phyloP scores from a whole-genome alignment of 2,797 vertebrate species.

The Dendrocincla fuliginosa region DNA sequence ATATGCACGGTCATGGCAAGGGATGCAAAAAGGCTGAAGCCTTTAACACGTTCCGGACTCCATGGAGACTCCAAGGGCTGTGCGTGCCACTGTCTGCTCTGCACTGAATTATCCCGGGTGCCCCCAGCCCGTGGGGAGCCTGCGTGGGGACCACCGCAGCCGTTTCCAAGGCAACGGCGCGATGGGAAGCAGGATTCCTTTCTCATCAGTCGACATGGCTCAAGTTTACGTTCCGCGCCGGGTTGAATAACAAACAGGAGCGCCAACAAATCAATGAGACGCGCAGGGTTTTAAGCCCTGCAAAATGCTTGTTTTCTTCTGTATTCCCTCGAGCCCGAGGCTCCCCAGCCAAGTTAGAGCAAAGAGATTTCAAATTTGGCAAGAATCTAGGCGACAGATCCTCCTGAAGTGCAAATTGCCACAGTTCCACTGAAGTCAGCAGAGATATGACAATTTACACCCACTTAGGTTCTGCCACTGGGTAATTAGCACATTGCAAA shows the following conservation, averaged over 20 bases:
- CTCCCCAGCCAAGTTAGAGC: slow-evolving; percentile 43
- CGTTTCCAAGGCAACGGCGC: slow-evolving; percentile 28
- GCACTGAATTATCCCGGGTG: background rate
- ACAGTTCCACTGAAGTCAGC: slow-evolving; percentile 64
- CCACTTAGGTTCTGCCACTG: slow-evolving; percentile 66
- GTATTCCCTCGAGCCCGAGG: slow-evolving; percentile 24
- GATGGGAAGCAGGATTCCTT: slow-evolving; percentile 8
- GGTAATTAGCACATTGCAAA: slow-evolving; percentile 70
- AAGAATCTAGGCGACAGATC: slow-evolving; percentile 53
- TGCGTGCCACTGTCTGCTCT: background rate
- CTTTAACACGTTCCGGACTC: rapidly evolving
- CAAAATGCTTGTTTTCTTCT: background rate
- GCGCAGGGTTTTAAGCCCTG: background rate
- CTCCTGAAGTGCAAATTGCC: slow-evolving; percentile 64
- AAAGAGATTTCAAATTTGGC: slow-evolving; percentile 51
- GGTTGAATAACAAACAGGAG: background rate
- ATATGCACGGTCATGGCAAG: rapidly evolving
- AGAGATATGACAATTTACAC: slow-evolving; percentile 68
- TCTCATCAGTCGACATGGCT: background rate
- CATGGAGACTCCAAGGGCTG: background rate
- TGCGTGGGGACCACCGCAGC: background rate
- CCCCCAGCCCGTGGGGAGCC: background rate
- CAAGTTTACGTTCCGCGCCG: background rate
- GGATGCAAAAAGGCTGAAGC: background rate
- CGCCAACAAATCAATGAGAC: slow-evolving; percentile 19